These are phyloP conservation scores for Galleria mellonella DNA, from an alignment of 1,140 invertebrate genomes.

Conservation along the genomic window DNA sequence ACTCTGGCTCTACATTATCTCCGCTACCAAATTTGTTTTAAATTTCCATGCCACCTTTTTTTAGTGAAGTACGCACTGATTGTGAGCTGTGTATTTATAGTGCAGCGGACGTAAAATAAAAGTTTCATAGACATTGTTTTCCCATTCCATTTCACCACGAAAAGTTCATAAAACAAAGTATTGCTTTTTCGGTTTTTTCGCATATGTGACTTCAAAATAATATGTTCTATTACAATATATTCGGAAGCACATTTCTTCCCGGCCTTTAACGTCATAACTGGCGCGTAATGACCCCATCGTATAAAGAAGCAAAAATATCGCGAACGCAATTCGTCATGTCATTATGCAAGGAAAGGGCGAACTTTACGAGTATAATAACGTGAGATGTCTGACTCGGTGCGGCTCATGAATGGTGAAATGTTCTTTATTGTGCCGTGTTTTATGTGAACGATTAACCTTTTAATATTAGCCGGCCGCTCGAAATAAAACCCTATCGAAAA, in stretches of 20 bases:
- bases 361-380: conserved; percentile 73
- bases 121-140: conserved; percentile 19
- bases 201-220: conserved; percentile 2
- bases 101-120: conserved; percentile 16
- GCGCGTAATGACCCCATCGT: conserved; percentile 56
- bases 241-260: conserved; percentile 21
- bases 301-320: conserved; percentile 70
- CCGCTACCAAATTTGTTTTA: conserved; percentile 60
- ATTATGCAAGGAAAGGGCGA: conserved; percentile 73
- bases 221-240: conserved; percentile 14
- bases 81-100: conserved; percentile 20
- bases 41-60: conserved; percentile 40
- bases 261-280: conserved; percentile 40
- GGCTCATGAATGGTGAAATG: conserved; percentile 58
- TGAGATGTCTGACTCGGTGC: conserved; percentile 65
- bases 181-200: conserved; percentile 6
- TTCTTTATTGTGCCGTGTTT: conserved; percentile 69
- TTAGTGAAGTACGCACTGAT: conserved; percentile 30
- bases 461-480: conserved; percentile 53
- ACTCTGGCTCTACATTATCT: conserved; percentile 64
- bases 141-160: conserved; percentile 16
- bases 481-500: conserved; percentile 49
- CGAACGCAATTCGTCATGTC: conserved; percentile 70
- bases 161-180: conserved; percentile 11
- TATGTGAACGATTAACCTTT: conserved; percentile 74